Evolutionary conservation across 2,888 invertebrate genomes (phyloP), one percentile per base, ranked within the genome.

Genomic region (Vanessa cardui): DNA sequence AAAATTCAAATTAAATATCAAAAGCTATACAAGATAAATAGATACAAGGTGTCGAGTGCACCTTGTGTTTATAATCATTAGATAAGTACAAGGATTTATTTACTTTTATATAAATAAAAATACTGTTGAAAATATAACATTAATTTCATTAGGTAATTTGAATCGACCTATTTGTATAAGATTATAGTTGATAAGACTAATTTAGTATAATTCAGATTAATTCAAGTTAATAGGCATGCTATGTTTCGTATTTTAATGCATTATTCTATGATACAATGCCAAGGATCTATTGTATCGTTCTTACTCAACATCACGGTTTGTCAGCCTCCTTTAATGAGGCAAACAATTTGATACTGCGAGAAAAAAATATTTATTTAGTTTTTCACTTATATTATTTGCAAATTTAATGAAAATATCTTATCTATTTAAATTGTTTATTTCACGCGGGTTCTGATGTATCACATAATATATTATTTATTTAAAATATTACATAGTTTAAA

Each of bases 231-330:
- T 64, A 56, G 31, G 26, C 33, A 52, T 44, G 62, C 54, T 56
- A 63, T 56, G 33, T 47, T 16, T 44, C 44, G n/a, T 18, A 50
- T 63, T 64, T 61, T 61, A 60, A 46, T 20, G 58, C 54, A 66
- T 58, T 50, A 62, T 59, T 58, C 54, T 49, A 46, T 45, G 58
- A 54, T 58, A 63, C 69, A 69, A 63, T 69, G 69, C 52, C 64
- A 62, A 64, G 64, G 58, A 33, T 15, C 49, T 56, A 18, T 18
- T 56, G 8, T 54, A 33, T 18, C 18, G 56, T 31, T 31, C 31
- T 39, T 12, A 18, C 2, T 12, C 8, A 33, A 31, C 18, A 52
- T 26, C 16, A 54, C 50, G 21, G 21, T 50, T 50, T 54, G 18
- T 18, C 18, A 49, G 49, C 18, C 49, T 18, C 49, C 49, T 49